Base-by-base conservation (phyloP, 2,113 vertebrate species). In the Stercorarius parasiticus region DNA sequence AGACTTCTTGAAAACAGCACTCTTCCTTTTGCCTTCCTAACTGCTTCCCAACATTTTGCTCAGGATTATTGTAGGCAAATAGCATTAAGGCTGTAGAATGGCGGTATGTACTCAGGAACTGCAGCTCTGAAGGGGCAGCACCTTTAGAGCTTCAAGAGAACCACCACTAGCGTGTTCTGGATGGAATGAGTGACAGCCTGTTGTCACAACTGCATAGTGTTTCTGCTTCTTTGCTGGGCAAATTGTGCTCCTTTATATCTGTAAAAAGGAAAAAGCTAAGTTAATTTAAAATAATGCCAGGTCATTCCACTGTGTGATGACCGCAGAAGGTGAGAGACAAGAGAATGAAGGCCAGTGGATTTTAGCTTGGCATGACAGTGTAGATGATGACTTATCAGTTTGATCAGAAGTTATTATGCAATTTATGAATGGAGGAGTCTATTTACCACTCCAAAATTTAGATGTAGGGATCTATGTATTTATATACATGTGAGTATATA, bases 111-210 rank as follows among this genome's bases (percentile, higher is more conserved):
- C 29, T 14, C 26, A 25, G 43, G 34, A 79, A 4, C 32, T 29
- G 69, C 80, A 34, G 32, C 12, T n/a, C 15, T 38, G 36, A 59
- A 38, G 12, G 69, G 29, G 4, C 50, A 59, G n/a, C 1, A 0
- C 40, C 23, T n/a, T 50, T 19, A 50, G 52, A 76, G 14, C 38
- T 64, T 62, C 1, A 8, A 15, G 18, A 12, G 45, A 78, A 5
- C 30, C 5, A 4, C n/a, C 22, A 5, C 19, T 82, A 0, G 13
- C 5, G 0, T 59, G 11, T 74, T 74, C 20, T 20, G 82, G 43
- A 5, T 50, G 32, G 47, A 43, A 11, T 9, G 21, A 71, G 14
- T 73, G 32, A 26, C n/a, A 40, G 26, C 20, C 25, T 52, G 50
- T 42, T 32, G 55, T 26, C 16, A 47, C 43, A 76, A 5, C 14